phyloP scores from a whole-genome alignment of 2,888 invertebrate species.

The Pandemis corylana region DNA sequence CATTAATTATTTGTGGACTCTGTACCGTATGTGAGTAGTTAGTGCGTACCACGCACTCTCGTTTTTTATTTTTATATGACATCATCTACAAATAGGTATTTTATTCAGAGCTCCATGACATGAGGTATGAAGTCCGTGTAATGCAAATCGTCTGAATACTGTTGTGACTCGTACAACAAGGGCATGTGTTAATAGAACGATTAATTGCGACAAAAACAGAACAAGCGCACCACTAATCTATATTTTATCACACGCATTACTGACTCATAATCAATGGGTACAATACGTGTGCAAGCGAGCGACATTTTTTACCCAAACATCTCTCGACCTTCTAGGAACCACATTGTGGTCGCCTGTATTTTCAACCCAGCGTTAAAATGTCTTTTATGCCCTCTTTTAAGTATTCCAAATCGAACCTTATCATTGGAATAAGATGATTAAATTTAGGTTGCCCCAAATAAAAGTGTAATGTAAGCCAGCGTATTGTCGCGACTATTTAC shows the following conservation, averaged over 20 bases:
- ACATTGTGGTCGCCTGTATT: conserved; percentile 48
- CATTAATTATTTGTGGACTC: neutral
- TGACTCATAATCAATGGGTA: conserved; percentile 23
- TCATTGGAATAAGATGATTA: neutral
- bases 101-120: neutral
- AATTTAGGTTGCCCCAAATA: neutral
- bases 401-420: neutral
- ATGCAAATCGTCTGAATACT: neutral
- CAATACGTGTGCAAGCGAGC: conserved; percentile 21
- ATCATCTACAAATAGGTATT: neutral
- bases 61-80: neutral
- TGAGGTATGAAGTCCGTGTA: neutral
- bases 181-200: conserved; percentile 8
- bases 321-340: conserved; percentile 48
- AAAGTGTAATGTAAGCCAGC: neutral
- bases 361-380: conserved; percentile 7
- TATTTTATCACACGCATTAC: conserved; percentile 30
- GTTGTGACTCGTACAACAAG: neutral
- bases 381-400: neutral
- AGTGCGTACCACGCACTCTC: neutral
- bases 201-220: conserved; percentile 7
- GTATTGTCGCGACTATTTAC: conserved; percentile 33
- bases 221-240: conserved; percentile 20
- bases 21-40: neutral
- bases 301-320: conserved; percentile 50